phyloP scores from a whole-genome alignment of 2,888 invertebrate genomes.

The Panorpa germanica region DNA sequence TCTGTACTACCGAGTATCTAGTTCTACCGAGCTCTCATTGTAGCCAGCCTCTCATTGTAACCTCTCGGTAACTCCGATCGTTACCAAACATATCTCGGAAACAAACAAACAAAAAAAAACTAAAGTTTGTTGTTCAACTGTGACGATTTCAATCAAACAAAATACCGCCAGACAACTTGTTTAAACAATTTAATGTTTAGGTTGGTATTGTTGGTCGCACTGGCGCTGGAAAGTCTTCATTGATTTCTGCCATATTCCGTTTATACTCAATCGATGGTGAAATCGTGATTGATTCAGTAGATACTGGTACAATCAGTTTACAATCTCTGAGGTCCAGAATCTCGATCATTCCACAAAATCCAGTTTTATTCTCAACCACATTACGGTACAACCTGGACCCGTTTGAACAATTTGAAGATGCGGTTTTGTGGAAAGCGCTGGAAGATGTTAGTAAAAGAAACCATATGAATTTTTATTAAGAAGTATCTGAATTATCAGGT shows the following conservation, averaged over 20 bases:
- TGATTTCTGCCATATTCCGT: conserved; percentile 51
- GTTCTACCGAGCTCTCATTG: too few species aligned
- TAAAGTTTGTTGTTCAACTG: too few species aligned
- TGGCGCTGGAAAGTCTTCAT: conserved; percentile 67
- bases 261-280: conserved; percentile 41
- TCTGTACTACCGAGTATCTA: too few species aligned
- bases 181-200: conserved; percentile 27
- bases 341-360: conserved; percentile 62
- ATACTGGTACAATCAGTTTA: conserved; percentile 22
- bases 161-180: too few species aligned
- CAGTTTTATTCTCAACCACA: conserved; percentile 52
- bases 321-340: conserved; percentile 42
- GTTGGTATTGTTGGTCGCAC: conserved; percentile 57
- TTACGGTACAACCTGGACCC: conserved; percentile 58
- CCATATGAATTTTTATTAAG: conserved; percentile 1
- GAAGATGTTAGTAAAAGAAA: conserved; percentile 35
- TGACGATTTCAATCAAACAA: too few species aligned
- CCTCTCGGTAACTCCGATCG: too few species aligned
- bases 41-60: too few species aligned
- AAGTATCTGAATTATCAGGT: conserved; percentile 1
- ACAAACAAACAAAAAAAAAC: too few species aligned
- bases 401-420: conserved; percentile 45
- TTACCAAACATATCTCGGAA: too few species aligned
- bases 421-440: conserved; percentile 47
- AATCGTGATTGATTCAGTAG: conserved; percentile 42